Percentiles rank a stretch among this genome's conserved stretches.
These are phyloP conservation scores for Aleadryas rufinucha DNA, from an alignment of 2,113 vertebrate genomes.

Conservation along the genomic window DNA sequence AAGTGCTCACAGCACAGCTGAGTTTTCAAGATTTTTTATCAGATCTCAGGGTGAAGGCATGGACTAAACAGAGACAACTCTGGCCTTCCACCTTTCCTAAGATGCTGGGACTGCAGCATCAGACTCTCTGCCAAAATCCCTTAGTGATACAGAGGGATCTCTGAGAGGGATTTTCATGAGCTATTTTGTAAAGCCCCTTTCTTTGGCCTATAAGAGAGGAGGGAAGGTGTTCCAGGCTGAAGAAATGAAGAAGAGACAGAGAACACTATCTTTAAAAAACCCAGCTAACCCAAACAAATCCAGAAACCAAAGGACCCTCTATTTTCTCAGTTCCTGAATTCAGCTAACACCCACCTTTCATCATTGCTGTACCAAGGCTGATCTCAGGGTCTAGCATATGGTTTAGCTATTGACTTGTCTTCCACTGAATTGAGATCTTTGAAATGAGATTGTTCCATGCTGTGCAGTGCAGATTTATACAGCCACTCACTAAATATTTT, in stretches of 20 bases:
- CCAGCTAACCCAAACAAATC: background rate
- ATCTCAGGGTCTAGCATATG: background rate
- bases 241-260: background rate
- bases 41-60: background rate
- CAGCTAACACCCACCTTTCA: background rate
- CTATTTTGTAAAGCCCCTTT: background rate
- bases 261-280: background rate
- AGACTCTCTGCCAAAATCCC: background rate
- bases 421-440: background rate
- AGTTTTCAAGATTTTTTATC: background rate
- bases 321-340: background rate
- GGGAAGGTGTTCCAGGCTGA: background rate
- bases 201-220: background rate
- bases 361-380: background rate
- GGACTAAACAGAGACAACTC: background rate
- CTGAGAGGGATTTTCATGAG: background rate
- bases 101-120: background rate
- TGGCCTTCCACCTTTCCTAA: background rate
- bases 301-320: background rate
- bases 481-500: background rate
- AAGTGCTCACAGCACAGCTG: background rate
- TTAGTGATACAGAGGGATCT: background rate
- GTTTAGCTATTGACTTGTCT: background rate
- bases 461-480: background rate
- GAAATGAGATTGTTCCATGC: background rate